These are phyloP conservation scores for Poliocrania exsul DNA, from an alignment of 2,797 vertebrate genomes.

Conservation along the genomic window DNA sequence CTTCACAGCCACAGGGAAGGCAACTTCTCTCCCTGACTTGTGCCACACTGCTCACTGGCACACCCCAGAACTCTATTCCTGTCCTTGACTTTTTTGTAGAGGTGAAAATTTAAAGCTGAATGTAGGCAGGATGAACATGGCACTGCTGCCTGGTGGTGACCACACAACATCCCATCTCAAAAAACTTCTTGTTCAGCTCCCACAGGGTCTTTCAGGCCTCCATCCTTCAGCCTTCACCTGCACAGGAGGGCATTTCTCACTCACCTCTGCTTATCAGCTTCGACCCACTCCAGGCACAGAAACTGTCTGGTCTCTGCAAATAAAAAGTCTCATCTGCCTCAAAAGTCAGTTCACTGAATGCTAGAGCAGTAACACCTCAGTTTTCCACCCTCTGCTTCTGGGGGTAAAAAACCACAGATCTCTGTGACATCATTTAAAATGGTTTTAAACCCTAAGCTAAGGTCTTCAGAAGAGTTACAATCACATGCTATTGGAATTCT, in stretches of 20 bases:
- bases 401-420: neutral
- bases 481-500: rapidly evolving
- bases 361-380: neutral
- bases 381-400: neutral
- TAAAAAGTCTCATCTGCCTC: neutral
- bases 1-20: neutral
- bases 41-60: neutral
- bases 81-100: neutral
- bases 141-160: neutral
- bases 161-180: neutral
- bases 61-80: neutral
- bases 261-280: neutral
- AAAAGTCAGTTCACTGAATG: neutral
- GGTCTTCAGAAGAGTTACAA: neutral
- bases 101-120: neutral
- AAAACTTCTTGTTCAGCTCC: neutral
- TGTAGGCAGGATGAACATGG: rapidly evolving
- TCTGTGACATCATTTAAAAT: neutral
- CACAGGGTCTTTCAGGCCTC: neutral
- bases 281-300: neutral
- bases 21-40: neutral
- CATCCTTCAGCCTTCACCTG: neutral
- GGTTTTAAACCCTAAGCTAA: neutral
- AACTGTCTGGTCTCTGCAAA: neutral
- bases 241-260: neutral